A percentile compares a stretch with the other conserved stretches of the same genome.
These are phyloP conservation scores for Miichthys miiuy DNA, from an alignment of 2,797 vertebrate genomes.

Conservation along the genomic window DNA sequence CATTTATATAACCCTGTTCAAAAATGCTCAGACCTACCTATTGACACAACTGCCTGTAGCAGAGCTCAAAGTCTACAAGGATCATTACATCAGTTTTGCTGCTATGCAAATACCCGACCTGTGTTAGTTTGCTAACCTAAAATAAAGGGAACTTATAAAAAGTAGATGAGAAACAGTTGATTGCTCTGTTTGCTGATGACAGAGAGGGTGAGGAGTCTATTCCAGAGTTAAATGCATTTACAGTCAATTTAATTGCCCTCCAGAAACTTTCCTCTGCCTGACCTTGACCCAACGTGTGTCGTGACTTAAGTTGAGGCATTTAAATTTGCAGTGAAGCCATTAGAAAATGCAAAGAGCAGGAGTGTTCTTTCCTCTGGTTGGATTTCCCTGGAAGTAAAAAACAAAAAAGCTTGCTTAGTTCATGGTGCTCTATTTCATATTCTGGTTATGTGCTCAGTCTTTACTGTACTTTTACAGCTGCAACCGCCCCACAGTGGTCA, in stretches of 20 bases:
- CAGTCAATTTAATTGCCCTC: not conserved
- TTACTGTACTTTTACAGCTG: not conserved
- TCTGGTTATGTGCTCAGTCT: not conserved
- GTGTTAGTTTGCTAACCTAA: slow-evolving; percentile 9
- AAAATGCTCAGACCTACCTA: not conserved
- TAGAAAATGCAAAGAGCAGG: slow-evolving; percentile 33
- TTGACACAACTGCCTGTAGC: not conserved
- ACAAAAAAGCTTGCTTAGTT: not conserved
- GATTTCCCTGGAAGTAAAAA: not conserved
- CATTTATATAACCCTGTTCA: no score
- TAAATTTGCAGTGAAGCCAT: slow-evolving; percentile 37
- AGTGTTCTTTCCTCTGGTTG: not conserved
- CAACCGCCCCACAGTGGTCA: not conserved
- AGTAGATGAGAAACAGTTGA: not conserved
- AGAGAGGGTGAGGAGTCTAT: not conserved
- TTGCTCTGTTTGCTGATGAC: not conserved
- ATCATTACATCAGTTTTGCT: not conserved
- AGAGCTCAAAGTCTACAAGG: not conserved
- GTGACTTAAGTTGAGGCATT: slow-evolving; percentile 20
- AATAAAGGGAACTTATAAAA: not conserved
- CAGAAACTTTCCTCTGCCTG: not conserved
- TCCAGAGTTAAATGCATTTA: not conserved
- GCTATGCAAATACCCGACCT: slow-evolving; percentile 17
- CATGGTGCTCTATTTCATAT: not conserved
- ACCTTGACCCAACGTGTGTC: not conserved